Evolutionary conservation across 1,140 invertebrate genomes (phyloP).

Genomic region (Neotoxoptera formosana): DNA sequence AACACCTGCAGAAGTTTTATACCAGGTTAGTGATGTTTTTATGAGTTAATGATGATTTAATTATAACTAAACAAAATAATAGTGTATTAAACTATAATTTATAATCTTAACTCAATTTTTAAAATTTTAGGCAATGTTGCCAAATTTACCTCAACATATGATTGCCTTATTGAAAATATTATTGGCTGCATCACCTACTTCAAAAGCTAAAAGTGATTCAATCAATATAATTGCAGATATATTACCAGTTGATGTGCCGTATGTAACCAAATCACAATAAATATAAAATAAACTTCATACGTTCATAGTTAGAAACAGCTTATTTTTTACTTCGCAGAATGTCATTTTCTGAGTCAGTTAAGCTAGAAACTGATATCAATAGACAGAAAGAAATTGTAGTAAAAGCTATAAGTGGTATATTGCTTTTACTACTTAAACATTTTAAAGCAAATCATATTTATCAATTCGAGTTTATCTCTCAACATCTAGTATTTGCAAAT

Average conservation of each 20-base stretch:
- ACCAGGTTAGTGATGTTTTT: constrained; percentile 67
- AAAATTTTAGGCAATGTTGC: constrained; percentile 74
- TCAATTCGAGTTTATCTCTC: constrained; percentile 99
- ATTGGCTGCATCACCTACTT: constrained; percentile 95
- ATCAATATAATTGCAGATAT: constrained; percentile 99
- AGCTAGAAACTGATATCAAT: constrained; percentile 96
- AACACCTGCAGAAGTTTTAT: constrained; percentile 87
- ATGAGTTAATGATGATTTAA: not conserved
- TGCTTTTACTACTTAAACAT: constrained; percentile 94
- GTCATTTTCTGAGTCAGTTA: constrained; percentile 96
- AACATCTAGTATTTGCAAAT: constrained; percentile 99
- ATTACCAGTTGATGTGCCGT: constrained; percentile 94
- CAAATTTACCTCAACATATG: constrained; percentile 95
- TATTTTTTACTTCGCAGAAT: constrained; percentile 65
- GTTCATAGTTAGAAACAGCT: constrained; percentile 64
- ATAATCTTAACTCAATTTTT: not conserved
- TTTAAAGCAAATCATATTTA: constrained; percentile 99
- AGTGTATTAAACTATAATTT: not conserved
- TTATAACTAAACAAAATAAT: not conserved
- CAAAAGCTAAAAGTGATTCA: constrained; percentile 97
- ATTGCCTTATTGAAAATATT: constrained; percentile 97
- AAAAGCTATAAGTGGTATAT: constrained; percentile 94
- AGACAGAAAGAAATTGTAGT: constrained; percentile 99
- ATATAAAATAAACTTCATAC: constrained; percentile 60
- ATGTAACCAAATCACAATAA: constrained; percentile 61